Conservation (phyloP, 2,113 vertebrate species). For the Pontoporia blainvillei region DNA sequence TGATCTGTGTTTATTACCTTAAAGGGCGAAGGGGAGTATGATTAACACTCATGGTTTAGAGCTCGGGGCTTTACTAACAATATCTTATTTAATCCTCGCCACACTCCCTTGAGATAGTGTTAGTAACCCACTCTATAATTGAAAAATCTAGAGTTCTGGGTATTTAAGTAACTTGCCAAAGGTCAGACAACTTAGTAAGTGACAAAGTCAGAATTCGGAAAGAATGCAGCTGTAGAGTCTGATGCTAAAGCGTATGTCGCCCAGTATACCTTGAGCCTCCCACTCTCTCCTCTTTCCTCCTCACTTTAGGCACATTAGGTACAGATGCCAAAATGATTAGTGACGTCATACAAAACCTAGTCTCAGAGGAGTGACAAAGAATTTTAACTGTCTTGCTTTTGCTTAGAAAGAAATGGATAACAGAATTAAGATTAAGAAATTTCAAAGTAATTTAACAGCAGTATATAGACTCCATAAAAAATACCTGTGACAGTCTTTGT, state of each 20-base stretch:
- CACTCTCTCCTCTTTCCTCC: no score
- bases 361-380: background rate
- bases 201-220: background rate
- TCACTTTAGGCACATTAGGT: background rate
- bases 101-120: background rate
- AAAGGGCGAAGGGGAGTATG: background rate
- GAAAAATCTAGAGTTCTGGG: background rate
- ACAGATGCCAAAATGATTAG: background rate
- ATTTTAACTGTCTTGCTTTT: background rate
- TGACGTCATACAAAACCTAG: background rate
- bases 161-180: background rate
- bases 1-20: background rate
- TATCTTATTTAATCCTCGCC: background rate
- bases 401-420: background rate
- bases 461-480: background rate
- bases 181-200: background rate
- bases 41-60: background rate
- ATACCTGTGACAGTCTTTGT: background rate
- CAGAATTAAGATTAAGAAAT: background rate
- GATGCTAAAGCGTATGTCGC: rapidly evolving
- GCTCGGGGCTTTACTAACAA: background rate
- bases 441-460: background rate
- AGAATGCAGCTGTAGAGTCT: background rate
- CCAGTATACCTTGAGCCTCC: background rate
- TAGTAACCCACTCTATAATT: background rate